Percentiles rank a stretch among this genome's conserved stretches.
Conservation (phyloP, 1,140 invertebrate species). For the Chironomus striatipennis region DNA sequence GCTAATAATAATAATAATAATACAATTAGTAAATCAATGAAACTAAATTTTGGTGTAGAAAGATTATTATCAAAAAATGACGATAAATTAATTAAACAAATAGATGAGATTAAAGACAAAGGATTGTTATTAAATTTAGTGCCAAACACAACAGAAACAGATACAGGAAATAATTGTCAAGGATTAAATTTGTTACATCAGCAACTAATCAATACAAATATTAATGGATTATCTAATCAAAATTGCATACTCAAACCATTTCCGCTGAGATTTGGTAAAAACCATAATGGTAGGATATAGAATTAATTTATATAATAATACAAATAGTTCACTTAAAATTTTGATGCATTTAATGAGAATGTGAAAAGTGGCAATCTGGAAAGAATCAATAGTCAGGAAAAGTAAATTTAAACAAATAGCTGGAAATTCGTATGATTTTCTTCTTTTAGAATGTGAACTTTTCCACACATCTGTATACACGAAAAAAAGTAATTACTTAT, state of each 20-base stretch:
- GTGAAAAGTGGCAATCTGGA: neutral
- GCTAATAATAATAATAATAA: neutral
- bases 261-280: slow-evolving; percentile 6
- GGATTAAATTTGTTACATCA: neutral
- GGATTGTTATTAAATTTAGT: too few relatives aligned
- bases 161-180: neutral
- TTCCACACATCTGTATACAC: too few relatives aligned
- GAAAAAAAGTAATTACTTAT: too few relatives aligned
- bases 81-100: neutral
- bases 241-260: neutral
- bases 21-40: slow-evolving; percentile 10
- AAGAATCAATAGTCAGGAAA: neutral
- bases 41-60: neutral
- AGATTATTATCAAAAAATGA: neutral
- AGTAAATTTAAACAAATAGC: slow-evolving; percentile 2
- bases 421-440: neutral
- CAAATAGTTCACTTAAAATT: neutral
- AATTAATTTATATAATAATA: neutral
- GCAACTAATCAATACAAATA: neutral
- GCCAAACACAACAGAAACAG: too few relatives aligned
- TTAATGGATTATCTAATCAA: slow-evolving; percentile 14
- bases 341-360: neutral
- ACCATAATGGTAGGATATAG: neutral
- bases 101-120: neutral
- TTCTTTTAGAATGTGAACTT: neutral